Conservation (phyloP, 2,888 invertebrate species). For the Patella pellucida region DNA sequence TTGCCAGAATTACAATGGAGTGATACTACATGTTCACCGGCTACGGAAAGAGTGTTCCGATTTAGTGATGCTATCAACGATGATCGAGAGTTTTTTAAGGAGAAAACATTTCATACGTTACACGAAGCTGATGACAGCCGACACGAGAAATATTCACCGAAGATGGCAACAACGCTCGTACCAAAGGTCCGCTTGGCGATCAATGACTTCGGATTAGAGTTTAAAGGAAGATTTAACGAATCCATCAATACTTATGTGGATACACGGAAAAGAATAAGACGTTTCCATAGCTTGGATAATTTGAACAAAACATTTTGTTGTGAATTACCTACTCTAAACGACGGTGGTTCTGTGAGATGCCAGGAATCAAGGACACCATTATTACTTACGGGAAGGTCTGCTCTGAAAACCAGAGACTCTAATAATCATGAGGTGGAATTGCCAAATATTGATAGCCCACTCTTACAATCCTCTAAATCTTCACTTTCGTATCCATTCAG, state of each 20-base stretch:
- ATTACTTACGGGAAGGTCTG: slow-evolving; percentile 4
- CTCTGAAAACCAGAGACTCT: neutral
- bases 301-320: slow-evolving; percentile 8
- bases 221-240: slow-evolving; percentile 49
- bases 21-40: slow-evolving; percentile 37
- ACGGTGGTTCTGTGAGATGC: neutral
- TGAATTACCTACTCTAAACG: neutral
- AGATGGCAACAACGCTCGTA: neutral
- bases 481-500: neutral
- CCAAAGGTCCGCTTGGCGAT: slow-evolving; percentile 41
- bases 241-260: slow-evolving; percentile 50
- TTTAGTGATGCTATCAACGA: slow-evolving; percentile 54
- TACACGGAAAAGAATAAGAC: slow-evolving; percentile 40
- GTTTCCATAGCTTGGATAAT: slow-evolving; percentile 26
- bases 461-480: neutral
- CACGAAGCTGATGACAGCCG: slow-evolving; percentile 9
- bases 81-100: slow-evolving; percentile 49
- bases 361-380: neutral
- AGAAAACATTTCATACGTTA: slow-evolving; percentile 16
- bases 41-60: slow-evolving; percentile 42
- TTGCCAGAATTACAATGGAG: too few species aligned
- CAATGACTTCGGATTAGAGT: slow-evolving; percentile 31
- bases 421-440: neutral
- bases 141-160: neutral
- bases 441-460: neutral